Evolutionary conservation across 2,113 vertebrate genomes (phyloP), one percentile per base, ranked within the genome.

Genomic region (Peromyscus polionotus): DNA sequence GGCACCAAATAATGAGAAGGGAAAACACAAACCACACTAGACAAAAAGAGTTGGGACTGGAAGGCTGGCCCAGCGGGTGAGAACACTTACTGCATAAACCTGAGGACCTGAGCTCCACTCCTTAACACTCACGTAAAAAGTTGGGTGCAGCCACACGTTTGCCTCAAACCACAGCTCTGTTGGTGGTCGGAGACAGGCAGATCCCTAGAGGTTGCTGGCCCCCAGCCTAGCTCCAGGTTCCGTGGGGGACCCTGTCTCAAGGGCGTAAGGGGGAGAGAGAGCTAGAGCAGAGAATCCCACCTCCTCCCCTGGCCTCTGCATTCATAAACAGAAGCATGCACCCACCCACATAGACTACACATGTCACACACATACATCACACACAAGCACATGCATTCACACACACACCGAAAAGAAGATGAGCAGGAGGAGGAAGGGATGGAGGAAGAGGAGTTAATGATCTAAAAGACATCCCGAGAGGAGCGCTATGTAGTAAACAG

Each of bases 1-100:
- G n/a, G 65, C 19, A 13, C 28, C 16, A 13, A 0, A 3, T 1
- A 28, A 26, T 0, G 4, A 31, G 9, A 6, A 68, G 63, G 26
- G 36, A 65, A 72, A 76, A 9, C 9, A 26, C 7, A 72, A 22
- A 63, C 57, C 54, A 39, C 26, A 16, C 24, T 42, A 13, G 45
- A 68, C 26, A 24, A 26, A 59, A 24, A 19, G 79, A 59, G 4
- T 36, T n/a, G n/a, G 57, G 22, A 39, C n/a, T 8, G 36, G 13
- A 14, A 39, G 36, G 6, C 10, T 42, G 22, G 24, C n/a, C 42
- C 22, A 5, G 36, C 14, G n/a, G 57, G 57, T 28, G 42, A 61
- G 57, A 28, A 5, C n/a, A 16, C 22, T 26, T 84, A 81, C 2
- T 24, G 1, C 14, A 61, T 61, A 63, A 42, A 7, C 57, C 57